A percentile compares a stretch with the other conserved stretches of the same genome.
These are phyloP conservation scores for Hiodon tergisus DNA, from an alignment of 2,113 vertebrate genomes.

Conservation along the genomic window DNA sequence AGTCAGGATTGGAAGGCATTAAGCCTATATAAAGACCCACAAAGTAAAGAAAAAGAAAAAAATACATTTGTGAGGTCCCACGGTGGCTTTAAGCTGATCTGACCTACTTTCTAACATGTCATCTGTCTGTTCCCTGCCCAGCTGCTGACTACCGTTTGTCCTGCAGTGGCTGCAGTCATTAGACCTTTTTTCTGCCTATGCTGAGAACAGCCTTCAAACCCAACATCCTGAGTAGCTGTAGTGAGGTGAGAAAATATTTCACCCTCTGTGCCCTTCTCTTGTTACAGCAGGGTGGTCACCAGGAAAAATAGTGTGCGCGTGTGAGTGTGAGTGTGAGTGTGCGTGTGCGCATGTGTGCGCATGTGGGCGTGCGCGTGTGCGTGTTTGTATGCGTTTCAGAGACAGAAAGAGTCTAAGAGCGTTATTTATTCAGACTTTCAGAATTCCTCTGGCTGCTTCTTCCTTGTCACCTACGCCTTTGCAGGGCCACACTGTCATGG, in stretches of 20 bases:
- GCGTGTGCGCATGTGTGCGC: neutral
- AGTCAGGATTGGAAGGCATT: no score
- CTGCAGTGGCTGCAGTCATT: constrained; percentile 22
- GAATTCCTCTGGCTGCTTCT: no score
- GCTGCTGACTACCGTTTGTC: constrained; percentile 19
- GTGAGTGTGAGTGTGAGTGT: neutral
- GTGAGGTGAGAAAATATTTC: constrained; percentile 30
- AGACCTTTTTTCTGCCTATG: constrained; percentile 30
- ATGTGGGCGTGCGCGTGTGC: neutral
- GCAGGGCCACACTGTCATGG: no score
- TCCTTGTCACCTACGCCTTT: no score
- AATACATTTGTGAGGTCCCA: neutral
- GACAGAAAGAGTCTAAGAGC: no score
- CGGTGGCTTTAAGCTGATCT: neutral
- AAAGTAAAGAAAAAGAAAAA: neutral
- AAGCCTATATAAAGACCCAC: neutral
- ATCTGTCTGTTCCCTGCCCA: constrained; percentile 16
- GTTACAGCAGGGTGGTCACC: neutral
- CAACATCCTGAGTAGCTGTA: constrained; percentile 23
- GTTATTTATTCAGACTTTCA: no score
- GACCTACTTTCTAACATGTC: constrained; percentile 20
- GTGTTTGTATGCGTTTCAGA: no score
- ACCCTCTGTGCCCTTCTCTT: constrained; percentile 11
- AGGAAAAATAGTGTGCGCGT: neutral
- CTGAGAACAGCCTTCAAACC: constrained; percentile 28